phyloP scores from a whole-genome alignment of 2,888 invertebrate species.

The Cremastobaeus sp. region DNA sequence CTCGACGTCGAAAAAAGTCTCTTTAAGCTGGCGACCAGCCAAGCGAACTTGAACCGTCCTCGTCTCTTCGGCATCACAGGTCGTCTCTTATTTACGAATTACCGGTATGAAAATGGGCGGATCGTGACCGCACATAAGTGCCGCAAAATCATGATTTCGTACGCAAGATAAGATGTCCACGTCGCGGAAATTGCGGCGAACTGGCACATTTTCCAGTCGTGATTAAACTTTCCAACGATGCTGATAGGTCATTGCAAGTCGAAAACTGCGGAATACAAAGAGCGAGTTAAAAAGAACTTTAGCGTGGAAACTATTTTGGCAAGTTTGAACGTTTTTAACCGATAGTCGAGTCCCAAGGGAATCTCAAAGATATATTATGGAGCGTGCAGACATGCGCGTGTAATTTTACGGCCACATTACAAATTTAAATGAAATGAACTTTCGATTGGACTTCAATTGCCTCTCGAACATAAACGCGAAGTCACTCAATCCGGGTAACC shows the following conservation, averaged over 20 bases:
- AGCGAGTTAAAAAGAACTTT: too few relatives aligned
- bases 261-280: not conserved
- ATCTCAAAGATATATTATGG: too few relatives aligned
- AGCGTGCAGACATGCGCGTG: conserved; percentile 12
- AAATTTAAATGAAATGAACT: conserved; percentile 21
- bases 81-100: conserved; percentile 47
- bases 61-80: conserved; percentile 7
- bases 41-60: conserved; percentile 9
- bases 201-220: not conserved
- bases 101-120: conserved; percentile 26
- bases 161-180: conserved; percentile 23
- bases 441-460: conserved; percentile 28
- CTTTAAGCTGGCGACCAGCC: conserved; percentile 11
- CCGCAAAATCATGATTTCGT: conserved; percentile 15
- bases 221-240: not conserved
- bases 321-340: too few relatives aligned
- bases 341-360: too few relatives aligned
- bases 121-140: conserved; percentile 42
- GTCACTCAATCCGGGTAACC: conserved; percentile 18
- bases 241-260: not conserved
- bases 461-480: conserved; percentile 30
- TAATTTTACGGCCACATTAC: conserved; percentile 32
- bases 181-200: conserved; percentile 11
- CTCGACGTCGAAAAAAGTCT: conserved; percentile 7
- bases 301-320: too few relatives aligned